Evolutionary conservation across 2,888 invertebrate species (phyloP).

Genomic region (Lottia gigantea): DNA sequence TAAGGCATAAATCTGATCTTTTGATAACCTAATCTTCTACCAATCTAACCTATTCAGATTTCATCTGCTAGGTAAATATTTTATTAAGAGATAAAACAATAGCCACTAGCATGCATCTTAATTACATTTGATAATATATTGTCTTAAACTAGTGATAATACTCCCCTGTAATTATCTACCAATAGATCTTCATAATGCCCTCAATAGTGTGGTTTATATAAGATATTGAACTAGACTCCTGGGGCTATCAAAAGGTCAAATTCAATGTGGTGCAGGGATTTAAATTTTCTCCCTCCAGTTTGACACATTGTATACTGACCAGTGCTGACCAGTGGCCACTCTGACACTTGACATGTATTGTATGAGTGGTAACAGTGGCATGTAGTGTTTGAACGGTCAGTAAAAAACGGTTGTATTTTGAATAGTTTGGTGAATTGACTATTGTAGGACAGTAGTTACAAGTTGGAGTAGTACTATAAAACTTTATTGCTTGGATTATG

Average conservation of each 20-base stretch:
- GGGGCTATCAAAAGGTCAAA: slow-evolving; percentile 1
- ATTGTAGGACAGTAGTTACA: too few relatives aligned
- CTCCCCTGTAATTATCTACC: neutral
- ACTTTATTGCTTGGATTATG: too few relatives aligned
- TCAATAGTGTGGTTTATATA: neutral
- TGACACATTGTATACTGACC: neutral
- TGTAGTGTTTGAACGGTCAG: neutral
- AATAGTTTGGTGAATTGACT: too few relatives aligned
- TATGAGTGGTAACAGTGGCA: neutral
- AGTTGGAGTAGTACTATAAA: too few relatives aligned
- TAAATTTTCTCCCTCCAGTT: neutral
- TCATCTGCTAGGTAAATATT: neutral
- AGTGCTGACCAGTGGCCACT: too few relatives aligned
- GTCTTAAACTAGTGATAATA: slow-evolving; percentile 4
- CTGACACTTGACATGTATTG: slow-evolving; percentile 11
- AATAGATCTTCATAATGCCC: neutral
- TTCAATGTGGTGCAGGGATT: neutral
- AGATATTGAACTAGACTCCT: slow-evolving; percentile 1
- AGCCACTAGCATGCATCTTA: neutral
- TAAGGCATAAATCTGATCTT: neutral
- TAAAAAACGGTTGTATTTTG: too few relatives aligned
- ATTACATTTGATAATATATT: slow-evolving; percentile 1
- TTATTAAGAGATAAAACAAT: slow-evolving; percentile 4
- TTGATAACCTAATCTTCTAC: neutral
- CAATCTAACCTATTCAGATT: neutral